Evolutionary conservation across 2,797 vertebrate genomes (phyloP).

Genomic region (Labeo calbasu): DNA sequence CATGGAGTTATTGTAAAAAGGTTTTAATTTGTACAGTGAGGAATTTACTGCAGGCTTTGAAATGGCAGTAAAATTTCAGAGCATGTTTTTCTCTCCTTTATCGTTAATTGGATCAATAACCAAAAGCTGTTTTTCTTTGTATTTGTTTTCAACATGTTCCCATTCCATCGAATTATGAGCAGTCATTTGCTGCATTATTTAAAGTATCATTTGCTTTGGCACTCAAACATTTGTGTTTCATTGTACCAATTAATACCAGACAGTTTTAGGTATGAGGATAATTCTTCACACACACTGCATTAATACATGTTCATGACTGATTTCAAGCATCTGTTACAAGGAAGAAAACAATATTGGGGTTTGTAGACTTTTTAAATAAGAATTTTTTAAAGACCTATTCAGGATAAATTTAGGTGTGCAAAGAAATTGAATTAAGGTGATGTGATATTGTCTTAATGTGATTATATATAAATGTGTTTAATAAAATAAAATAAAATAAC

Average conservation of each 20-base stretch:
- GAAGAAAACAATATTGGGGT: background rate
- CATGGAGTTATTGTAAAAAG: background rate
- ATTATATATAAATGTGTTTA: too few relatives aligned
- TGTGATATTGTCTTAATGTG: too few relatives aligned
- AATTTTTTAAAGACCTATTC: background rate
- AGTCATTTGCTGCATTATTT: background rate
- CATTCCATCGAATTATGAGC: background rate
- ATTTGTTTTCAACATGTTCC: background rate
- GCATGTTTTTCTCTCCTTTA: conserved; percentile 8
- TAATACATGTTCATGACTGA: background rate
- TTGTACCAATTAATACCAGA: background rate
- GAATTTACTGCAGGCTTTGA: conserved; percentile 5
- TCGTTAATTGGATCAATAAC: background rate
- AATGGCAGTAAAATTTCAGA: conserved; percentile 5
- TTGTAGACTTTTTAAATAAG: background rate
- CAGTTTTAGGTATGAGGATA: conserved; percentile 12
- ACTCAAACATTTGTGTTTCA: background rate
- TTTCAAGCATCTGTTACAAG: background rate
- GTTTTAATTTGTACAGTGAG: background rate
- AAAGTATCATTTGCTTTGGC: background rate
- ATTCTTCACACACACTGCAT: background rate
- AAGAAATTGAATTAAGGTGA: background rate
- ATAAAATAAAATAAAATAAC: too few relatives aligned
- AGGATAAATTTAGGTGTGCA: background rate
- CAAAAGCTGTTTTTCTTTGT: background rate